Base-by-base conservation (phyloP, 2,797 vertebrate species). In the Cryptoprocta ferox region DNA sequence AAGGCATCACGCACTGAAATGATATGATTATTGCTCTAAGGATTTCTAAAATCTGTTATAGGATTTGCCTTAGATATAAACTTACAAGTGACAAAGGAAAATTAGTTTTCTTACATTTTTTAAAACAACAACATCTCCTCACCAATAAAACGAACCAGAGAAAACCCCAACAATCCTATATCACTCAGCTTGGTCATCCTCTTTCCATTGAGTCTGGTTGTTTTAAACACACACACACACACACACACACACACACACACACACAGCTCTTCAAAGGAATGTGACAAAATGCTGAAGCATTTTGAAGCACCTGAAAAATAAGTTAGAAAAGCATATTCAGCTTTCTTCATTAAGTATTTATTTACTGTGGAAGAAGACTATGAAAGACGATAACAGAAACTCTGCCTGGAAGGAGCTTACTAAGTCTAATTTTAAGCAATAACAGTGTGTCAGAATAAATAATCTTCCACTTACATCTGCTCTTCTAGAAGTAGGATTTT, bases 21-120 rank as follows among this genome's bases (percentile, higher is more conserved):
- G 12, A 14, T 73, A 35, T 32, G 39, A 66, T 39, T 48, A 63
- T 7, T 93, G 48, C 37, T 86, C 19, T 95, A n/a, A 81, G 82
- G 5, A 78, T 59, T 45, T 93, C 65, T 61, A 89, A 88, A 94
- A n/a, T 82, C 48, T 88, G 21, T 86, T 89, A 71, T 45, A 95
- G 61, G 18, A 95, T 78, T 1, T 83, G 18, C 15, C 28, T 87
- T 82, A 92, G 66, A 92, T 95, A 94, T 65, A 81, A 78, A 85
- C 80, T 86, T 89, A 53, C 15, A 90, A 82, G 39, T 48, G 59
- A 84, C 28, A 35, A 66, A 66, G 50, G 42, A 93, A 96, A 95
- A 88, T 59, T 32, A 53, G 39, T 92, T 76, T 91, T 81, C 26
- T 97, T 32, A 78, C 28, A 89, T 11, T 76, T 96, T 86, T 76